phyloP scores from a whole-genome alignment of 2,797 vertebrate genomes.

The Artibeus lituratus region DNA sequence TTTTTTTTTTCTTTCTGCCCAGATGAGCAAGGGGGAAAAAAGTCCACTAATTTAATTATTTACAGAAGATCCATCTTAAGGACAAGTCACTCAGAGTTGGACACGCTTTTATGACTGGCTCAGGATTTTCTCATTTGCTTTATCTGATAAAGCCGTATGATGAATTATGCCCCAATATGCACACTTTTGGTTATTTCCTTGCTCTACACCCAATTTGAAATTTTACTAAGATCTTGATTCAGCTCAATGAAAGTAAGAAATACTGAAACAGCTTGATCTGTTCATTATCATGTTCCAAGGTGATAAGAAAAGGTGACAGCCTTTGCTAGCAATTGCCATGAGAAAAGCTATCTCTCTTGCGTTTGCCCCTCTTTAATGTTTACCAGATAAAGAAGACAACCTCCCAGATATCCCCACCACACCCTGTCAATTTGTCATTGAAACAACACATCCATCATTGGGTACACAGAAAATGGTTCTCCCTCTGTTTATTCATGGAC shows the following conservation, averaged over 20 bases:
- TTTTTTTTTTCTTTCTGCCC: conserved; percentile 57
- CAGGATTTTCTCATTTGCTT: conserved; percentile 72
- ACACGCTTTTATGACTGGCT: conserved; percentile 64
- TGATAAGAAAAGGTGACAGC: conserved; percentile 10
- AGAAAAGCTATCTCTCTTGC: neutral
- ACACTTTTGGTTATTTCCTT: conserved; percentile 59
- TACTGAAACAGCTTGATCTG: neutral
- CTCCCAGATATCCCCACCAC: neutral
- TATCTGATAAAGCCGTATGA: conserved; percentile 70
- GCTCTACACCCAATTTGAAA: conserved; percentile 29
- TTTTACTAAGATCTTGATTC: conserved; percentile 57
- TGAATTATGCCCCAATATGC: conserved; percentile 55
- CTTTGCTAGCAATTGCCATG: neutral
- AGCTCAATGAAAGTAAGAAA: conserved; percentile 28
- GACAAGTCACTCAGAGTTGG: conserved; percentile 67
- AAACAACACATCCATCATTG: neutral
- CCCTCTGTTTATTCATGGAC: neutral
- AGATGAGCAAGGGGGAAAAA: conserved; percentile 29
- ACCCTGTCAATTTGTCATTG: neutral
- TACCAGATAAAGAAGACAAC: neutral
- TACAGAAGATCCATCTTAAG: conserved; percentile 76
- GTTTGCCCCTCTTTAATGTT: neutral
- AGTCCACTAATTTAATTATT: conserved; percentile 78
- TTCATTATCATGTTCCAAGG: conserved; percentile 25
- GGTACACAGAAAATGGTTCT: neutral